Conservation (phyloP, 2,797 vertebrate species). For the Lutjanus campechanus region DNA sequence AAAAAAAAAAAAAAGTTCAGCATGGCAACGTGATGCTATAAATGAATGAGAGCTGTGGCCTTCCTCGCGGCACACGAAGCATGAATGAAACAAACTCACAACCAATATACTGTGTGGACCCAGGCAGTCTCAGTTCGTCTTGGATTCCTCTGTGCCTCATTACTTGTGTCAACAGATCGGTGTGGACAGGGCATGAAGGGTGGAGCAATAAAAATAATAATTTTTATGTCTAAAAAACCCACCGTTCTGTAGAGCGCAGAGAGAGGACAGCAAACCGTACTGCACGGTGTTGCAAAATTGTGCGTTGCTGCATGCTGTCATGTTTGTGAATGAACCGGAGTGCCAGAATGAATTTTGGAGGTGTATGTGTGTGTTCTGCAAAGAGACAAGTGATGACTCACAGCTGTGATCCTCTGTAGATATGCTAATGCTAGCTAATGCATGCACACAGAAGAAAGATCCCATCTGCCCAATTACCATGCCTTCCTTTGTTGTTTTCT, state of each 20-base stretch:
- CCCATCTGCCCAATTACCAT: constrained; percentile 79
- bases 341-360: constrained; percentile 38
- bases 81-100: constrained; percentile 31
- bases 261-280: neutral
- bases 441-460: constrained; percentile 76
- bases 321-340: constrained; percentile 59
- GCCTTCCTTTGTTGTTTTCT: constrained; percentile 76
- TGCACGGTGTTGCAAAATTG: neutral
- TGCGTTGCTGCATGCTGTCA: constrained; percentile 28
- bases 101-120: neutral
- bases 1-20: neutral
- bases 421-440: constrained; percentile 80
- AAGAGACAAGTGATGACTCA: constrained; percentile 69
- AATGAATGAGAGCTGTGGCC: constrained; percentile 1
- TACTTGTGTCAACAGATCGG: neutral
- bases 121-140: constrained; percentile 6
- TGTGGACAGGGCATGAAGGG: neutral
- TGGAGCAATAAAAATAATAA: neutral
- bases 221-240: neutral
- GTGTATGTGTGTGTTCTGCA: constrained; percentile 38
- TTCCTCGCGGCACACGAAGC: constrained; percentile 19
- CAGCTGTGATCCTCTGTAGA: constrained; percentile 77
- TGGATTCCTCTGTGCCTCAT: neutral
- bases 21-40: neutral
- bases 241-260: neutral